These are phyloP conservation scores for Wasmannia auropunctata DNA, from an alignment of 1,140 invertebrate species.

Conservation along the genomic window DNA sequence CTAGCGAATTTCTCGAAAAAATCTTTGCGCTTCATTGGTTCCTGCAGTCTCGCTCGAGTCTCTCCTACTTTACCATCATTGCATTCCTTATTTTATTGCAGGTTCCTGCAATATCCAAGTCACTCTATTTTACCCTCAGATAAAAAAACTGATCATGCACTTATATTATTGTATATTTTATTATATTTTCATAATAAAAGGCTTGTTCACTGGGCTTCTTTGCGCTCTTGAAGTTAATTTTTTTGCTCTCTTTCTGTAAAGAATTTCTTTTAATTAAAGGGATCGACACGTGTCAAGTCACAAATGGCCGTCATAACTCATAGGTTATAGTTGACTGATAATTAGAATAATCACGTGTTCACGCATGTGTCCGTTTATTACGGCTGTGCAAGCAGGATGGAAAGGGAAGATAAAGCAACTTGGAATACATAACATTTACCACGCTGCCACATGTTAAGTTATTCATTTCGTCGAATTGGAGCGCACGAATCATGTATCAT, in stretches of 20 bases:
- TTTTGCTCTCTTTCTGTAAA: not conserved
- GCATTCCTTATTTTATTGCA: no score
- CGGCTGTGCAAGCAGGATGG: not conserved
- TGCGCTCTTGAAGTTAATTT: no score
- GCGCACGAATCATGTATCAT: conserved; percentile 1
- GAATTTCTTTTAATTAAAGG: not conserved
- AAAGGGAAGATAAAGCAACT: not conserved
- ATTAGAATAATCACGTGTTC: not conserved
- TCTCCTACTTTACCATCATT: not conserved
- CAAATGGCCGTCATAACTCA: not conserved
- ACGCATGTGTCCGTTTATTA: not conserved
- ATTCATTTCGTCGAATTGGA: not conserved
- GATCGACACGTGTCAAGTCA: no score
- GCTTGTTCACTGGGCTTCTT: no score
- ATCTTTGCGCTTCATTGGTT: not conserved
- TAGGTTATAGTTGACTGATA: not conserved
- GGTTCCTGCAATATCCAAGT: not conserved
- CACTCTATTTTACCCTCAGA: no score
- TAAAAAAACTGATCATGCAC: no score
- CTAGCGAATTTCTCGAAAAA: not conserved
- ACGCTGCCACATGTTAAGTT: not conserved
- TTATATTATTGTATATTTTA: no score
- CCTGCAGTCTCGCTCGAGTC: not conserved
- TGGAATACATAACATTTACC: not conserved
- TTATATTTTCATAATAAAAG: no score